Evolutionary conservation across 2,888 invertebrate genomes (phyloP), one percentile per base, ranked within the genome.

Genomic region (Nomada fabriciana): DNA sequence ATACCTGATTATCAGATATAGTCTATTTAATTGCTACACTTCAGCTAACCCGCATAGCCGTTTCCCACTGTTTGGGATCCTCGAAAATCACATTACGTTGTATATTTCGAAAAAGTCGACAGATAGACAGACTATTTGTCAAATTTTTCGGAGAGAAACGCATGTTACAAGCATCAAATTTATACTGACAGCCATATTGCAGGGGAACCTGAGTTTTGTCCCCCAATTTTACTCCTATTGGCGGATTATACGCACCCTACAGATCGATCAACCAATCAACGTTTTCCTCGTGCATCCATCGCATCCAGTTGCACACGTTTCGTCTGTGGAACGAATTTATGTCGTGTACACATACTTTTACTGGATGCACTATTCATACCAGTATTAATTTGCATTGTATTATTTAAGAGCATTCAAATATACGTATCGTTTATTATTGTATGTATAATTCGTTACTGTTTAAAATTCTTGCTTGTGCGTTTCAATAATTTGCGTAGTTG

Each of bases 181-280:
- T 98, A 98, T 98, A 98, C 98, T 98, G 98, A 97, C 97, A 97
- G 97, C 97, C 97, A 98, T 97, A 96, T 97, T 97, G 97, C 96
- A 95, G 96, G 96, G 96, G 96, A 96, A 96, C 96, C 96, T 96
- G 96, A 96, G 96, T 97, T 94, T 97, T 97, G 96, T 96, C 96
- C 95, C 95, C 95, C 95, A 95, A 95, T 95, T 95, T 95, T 91
- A 91, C 94, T 95, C 95, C 94, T 95, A 96, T 96, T 96, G 96
- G 96, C 94, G 91, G 93, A 94, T 75, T 60, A 47, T 11, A 70
- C 73, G 73, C 68, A 78, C 70, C 82, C 79, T 65, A 76, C 60
- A 57, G 70, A 84, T 75, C 69, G 63, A 29, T 59, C 64, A 42
- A 47, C 88, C 86, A 88, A 88, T 88, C 77, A 73, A 43, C 63